Conservation (phyloP, 1,140 invertebrate species). For the silkworm (Bombyx mori) region ASM3026992v2 NC_085119.1:13118001-13118500, state of each 20-base stretch:
- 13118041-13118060: conserved; percentile 12
- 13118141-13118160: too few relatives aligned
- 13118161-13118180: too few relatives aligned
- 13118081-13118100: background rate
- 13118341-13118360: too few relatives aligned
- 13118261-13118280: too few relatives aligned
- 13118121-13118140: background rate
- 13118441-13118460: conserved; percentile 1
- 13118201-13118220: too few relatives aligned
- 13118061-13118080: conserved; percentile 2
- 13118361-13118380: background rate
- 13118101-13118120: background rate
- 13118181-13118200: too few relatives aligned
- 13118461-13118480: conserved; percentile 2
- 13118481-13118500: too few relatives aligned
- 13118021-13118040: conserved; percentile 1
- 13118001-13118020: conserved; percentile 14
- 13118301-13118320: too few relatives aligned
- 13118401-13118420: conserved; percentile 1
- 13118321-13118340: too few relatives aligned
- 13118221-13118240: too few relatives aligned
- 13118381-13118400: background rate
- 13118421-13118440: conserved; percentile 2
- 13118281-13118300: too few relatives aligned
- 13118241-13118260: too few relatives aligned